Percentiles rank a stretch among this genome's conserved stretches.
Conservation (phyloP, 2,797 vertebrate genomes). For the Masticophis lateralis region DNA sequence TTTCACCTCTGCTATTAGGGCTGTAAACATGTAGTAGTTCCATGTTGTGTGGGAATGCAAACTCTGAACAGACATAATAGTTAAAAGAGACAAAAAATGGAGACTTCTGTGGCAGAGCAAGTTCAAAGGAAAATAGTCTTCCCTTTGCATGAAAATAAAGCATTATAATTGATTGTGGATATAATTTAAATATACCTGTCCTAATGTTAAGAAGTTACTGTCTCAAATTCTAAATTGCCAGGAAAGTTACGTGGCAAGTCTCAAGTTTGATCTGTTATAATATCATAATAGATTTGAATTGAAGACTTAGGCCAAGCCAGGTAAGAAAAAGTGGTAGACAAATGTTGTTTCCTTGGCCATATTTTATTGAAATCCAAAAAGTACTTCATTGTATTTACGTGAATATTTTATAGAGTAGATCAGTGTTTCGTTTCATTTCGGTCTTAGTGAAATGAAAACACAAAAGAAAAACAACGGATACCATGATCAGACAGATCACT, state of each 20-base stretch:
- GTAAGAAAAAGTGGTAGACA: neutral
- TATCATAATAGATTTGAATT: neutral
- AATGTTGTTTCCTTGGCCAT: neutral
- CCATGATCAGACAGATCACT: neutral
- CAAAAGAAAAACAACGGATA: neutral
- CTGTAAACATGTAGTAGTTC: neutral
- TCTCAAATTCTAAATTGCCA: neutral
- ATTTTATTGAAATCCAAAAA: neutral
- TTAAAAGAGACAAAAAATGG: neutral
- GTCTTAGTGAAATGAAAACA: neutral
- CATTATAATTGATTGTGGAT: neutral
- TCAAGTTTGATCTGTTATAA: neutral
- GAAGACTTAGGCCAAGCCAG: neutral
- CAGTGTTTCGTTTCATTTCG: neutral
- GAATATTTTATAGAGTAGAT: neutral
- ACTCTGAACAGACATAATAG: neutral
- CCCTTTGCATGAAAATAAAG: neutral
- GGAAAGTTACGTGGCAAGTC: neutral
- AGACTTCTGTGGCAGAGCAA: neutral
- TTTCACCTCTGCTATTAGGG: too few relatives aligned
- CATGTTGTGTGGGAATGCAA: neutral
- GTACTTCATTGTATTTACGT: neutral
- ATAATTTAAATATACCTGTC: neutral
- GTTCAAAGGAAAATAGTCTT: neutral
- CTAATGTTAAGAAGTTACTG: neutral